Evolutionary conservation across 2,113 vertebrate species (phyloP), one percentile per base, ranked within the genome.

Genomic region (Clarias macrocephalus): DNA sequence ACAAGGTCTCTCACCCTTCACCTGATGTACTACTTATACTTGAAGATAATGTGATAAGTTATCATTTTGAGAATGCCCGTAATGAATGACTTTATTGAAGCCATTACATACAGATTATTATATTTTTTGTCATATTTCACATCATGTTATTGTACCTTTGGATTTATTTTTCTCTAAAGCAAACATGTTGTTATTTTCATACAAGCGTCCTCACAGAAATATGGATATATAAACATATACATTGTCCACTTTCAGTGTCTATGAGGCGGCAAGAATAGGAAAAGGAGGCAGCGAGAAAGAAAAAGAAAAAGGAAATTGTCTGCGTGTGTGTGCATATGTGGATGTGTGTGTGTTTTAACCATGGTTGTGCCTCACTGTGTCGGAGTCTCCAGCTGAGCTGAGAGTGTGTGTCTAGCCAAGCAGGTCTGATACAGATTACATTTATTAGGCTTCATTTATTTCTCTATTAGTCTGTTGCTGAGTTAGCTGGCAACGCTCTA

Each of bases 341-440:
- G 37, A 18, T 73, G 70, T 75, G 72, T 75, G 37, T 75, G 72
- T 25, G 33, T 3, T 42, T 5, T 63, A 59, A 68, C 59, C 23
- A 68, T 1, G 60, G 10, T 33, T 33, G 57, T 75, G 77, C 68
- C 59, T 76, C 68, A 82, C 62, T 57, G 66, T 57, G 42, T 65
- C 57, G 33, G 60, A 68, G 77, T 82, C 84, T 86, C 59, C 72
- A 62, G 54, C 54, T 73, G 33, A 84, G 72, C 54, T 63, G 33
- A 63, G 80, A 2, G 23, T 80, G 66, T 56, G 42, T 18, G 30
- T 87, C 56, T 54, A 72, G 60, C 75, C 82, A 84, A 77, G 77
- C 85, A 84, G 85, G 37, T 65, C 80, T 62, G 85, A 83, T 81
- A 72, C 80, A 88, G 72, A 83, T 73, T 73, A 62, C 88, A 83